Conservation (phyloP, 2,113 vertebrate genomes). For the Burhinus oedicnemus region DNA sequence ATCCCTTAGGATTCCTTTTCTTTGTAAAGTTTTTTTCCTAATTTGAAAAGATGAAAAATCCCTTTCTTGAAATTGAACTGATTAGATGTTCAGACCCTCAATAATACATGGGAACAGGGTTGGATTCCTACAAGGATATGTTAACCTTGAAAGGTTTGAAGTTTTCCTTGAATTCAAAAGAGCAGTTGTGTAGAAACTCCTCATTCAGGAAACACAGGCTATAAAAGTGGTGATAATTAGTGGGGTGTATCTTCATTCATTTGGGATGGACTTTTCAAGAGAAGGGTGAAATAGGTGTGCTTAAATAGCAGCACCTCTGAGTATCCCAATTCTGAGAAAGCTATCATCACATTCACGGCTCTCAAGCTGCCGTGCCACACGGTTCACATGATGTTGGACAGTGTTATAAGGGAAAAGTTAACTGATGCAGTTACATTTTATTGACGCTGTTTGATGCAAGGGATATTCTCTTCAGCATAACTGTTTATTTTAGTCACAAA, state of each 20-base stretch:
- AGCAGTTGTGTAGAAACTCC: background rate
- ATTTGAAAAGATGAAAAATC: background rate
- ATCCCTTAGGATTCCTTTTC: background rate
- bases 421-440: background rate
- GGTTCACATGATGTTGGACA: accelerated
- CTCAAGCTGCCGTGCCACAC: background rate
- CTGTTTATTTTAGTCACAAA: background rate
- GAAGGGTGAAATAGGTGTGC: background rate
- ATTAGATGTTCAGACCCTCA: background rate
- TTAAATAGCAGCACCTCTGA: background rate
- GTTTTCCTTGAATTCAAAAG: background rate
- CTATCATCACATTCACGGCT: accelerated
- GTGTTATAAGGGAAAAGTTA: background rate
- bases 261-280: background rate
- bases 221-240: background rate
- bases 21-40: background rate
- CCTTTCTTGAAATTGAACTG: background rate
- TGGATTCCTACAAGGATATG: background rate
- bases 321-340: background rate
- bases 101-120: background rate
- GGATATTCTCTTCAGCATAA: background rate
- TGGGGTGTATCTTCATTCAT: background rate
- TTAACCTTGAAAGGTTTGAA: background rate
- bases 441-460: accelerated
- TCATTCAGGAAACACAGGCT: background rate